Percentiles rank a stretch among this genome's conserved stretches.
Conservation (phyloP, 2,113 vertebrate species). For the Cryptomyrus ogoouensis region DNA sequence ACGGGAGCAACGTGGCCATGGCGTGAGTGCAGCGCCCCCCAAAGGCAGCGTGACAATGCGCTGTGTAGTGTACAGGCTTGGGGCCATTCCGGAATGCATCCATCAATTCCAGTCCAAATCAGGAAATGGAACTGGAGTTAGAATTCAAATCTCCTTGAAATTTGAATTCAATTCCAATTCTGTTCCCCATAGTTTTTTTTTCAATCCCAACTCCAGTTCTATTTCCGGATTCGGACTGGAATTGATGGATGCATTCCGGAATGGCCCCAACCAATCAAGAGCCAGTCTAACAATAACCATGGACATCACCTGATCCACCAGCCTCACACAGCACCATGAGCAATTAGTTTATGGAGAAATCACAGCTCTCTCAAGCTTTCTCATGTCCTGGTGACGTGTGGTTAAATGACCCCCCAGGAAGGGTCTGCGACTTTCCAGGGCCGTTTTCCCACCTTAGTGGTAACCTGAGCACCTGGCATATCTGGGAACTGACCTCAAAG, state of each 20-base stretch:
- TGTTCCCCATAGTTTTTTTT: too few relatives aligned
- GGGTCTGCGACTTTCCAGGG: neutral
- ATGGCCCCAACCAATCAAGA: neutral
- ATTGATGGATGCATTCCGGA: too few relatives aligned
- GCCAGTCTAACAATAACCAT: neutral
- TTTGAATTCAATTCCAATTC: too few relatives aligned
- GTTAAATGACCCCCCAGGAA: neutral
- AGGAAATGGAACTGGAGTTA: too few relatives aligned
- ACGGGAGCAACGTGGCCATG: constrained; percentile 95
- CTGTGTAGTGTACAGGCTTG: neutral
- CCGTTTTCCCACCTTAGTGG: neutral
- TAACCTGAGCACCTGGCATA: neutral
- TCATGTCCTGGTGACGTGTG: neutral
- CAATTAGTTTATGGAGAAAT: neutral
- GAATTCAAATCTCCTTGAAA: too few relatives aligned
- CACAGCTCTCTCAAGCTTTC: neutral
- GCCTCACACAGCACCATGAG: neutral
- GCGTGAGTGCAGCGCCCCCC: constrained; percentile 69
- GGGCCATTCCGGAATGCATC: too few relatives aligned
- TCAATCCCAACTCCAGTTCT: too few relatives aligned
- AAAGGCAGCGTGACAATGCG: neutral
- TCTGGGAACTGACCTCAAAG: neutral
- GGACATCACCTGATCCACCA: neutral
- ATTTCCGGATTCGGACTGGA: too few relatives aligned
- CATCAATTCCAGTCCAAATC: too few relatives aligned